A percentile compares a stretch with the other conserved stretches of the same genome.
phyloP scores from a whole-genome alignment of 2,113 vertebrate species.

The Cinclus cinclus region DNA sequence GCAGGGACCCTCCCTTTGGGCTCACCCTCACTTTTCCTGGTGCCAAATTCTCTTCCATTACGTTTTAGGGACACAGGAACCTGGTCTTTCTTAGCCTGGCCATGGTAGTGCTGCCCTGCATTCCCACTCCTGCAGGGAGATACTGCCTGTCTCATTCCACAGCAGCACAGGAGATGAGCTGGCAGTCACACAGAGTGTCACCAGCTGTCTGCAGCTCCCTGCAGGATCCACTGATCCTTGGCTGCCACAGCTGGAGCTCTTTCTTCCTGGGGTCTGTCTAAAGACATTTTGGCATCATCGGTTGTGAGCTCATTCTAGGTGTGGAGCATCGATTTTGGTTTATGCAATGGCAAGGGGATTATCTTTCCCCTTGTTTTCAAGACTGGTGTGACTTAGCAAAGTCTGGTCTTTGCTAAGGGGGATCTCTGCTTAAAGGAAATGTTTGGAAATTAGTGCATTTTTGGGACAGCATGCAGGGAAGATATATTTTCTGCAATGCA shows the following conservation, averaged over 20 bases:
- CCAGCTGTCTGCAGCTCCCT: background rate
- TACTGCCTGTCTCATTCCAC: background rate
- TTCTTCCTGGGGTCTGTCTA: background rate
- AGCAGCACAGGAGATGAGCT: background rate
- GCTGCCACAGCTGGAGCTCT: background rate
- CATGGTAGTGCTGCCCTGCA: background rate
- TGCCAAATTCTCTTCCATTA: background rate
- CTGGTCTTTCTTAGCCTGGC: constrained; percentile 4
- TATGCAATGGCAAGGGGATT: background rate
- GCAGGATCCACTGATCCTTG: background rate
- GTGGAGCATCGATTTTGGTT: background rate
- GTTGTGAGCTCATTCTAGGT: background rate
- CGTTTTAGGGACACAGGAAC: background rate
- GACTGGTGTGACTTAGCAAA: background rate
- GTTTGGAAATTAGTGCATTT: background rate
- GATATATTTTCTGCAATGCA: background rate
- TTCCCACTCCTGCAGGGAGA: background rate
- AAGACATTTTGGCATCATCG: background rate
- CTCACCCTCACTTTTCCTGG: background rate
- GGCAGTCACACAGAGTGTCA: constrained; percentile 11
- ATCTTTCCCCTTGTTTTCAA: background rate
- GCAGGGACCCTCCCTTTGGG: background rate
- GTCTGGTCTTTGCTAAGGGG: too few relatives aligned
- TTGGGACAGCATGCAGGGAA: background rate
- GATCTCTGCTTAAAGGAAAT: background rate